Percentiles rank a stretch among this genome's conserved stretches.
phyloP scores from a whole-genome alignment of 2,797 vertebrate species.

The Dallia pectoralis region DNA sequence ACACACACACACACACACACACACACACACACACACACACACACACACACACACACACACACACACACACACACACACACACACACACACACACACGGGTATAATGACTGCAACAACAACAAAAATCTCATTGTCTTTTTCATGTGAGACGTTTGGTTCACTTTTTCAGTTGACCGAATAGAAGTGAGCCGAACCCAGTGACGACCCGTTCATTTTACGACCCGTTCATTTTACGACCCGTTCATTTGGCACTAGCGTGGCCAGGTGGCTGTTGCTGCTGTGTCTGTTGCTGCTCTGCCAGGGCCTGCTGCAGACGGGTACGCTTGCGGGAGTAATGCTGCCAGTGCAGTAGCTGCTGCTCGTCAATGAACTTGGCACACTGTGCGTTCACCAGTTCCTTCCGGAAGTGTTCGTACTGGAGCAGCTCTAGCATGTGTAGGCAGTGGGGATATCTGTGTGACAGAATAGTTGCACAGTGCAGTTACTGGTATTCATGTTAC shows the following conservation, averaged over 20 bases:
- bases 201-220: constrained; percentile 75
- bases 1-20: neutral
- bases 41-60: neutral
- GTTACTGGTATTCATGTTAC: too few species aligned
- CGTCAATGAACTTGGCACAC: constrained; percentile 97
- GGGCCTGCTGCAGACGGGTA: constrained; percentile 91
- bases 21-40: neutral
- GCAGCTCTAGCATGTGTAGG: constrained; percentile 94
- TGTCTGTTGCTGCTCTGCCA: constrained; percentile 89
- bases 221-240: constrained; percentile 74
- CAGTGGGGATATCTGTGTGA: constrained; percentile 89
- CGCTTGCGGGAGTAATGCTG: constrained; percentile 95
- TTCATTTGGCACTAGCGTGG: constrained; percentile 83
- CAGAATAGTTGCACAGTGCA: neutral
- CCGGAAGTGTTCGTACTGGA: constrained; percentile 96
- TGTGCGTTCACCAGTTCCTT: constrained; percentile 97
- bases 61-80: neutral
- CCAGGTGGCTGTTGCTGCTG: constrained; percentile 75
- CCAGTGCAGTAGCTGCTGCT: constrained; percentile 98
- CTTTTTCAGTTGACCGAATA: too few species aligned
- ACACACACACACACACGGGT: neutral
- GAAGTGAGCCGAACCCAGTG: neutral
- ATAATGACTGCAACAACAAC: too few species aligned
- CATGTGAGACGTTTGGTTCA: constrained; percentile 66
- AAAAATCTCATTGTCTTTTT: constrained; percentile 48